Evolutionary conservation across 2,113 vertebrate species (phyloP).

Genomic region (Crotalus horridus): DNA sequence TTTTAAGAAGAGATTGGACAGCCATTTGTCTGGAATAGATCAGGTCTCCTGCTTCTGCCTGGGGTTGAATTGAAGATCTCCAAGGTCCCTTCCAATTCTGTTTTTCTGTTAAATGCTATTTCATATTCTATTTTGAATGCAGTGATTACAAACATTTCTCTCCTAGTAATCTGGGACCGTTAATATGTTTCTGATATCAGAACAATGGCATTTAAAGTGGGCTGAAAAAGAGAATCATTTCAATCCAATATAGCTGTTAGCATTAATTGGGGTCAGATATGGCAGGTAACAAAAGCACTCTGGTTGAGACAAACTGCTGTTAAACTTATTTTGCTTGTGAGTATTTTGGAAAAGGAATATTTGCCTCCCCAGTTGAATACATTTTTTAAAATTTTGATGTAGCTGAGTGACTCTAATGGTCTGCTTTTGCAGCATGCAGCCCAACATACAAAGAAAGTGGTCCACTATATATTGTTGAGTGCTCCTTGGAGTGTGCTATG

Average conservation of each 20-base stretch:
- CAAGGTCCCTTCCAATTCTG: background rate
- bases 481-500: slow-evolving; percentile 74
- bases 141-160: background rate
- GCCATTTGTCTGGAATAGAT: background rate
- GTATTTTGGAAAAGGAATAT: background rate
- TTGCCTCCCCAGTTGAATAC: background rate
- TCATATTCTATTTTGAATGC: background rate
- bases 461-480: slow-evolving; percentile 67
- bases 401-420: too few species aligned
- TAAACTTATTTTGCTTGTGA: background rate
- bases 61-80: background rate
- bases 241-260: background rate
- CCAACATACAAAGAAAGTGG: slow-evolving; percentile 40
- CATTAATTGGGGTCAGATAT: background rate
- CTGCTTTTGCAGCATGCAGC: background rate
- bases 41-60: background rate
- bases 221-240: background rate
- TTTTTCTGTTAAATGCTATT: background rate
- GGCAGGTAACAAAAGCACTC: background rate
- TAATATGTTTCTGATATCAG: background rate
- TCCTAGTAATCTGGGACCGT: background rate
- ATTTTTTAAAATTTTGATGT: background rate
- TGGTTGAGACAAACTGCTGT: background rate
- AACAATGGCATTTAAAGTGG: background rate
- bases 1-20: background rate